Percentiles rank a stretch among this genome's conserved stretches.
phyloP scores from a whole-genome alignment of 2,888 invertebrate genomes.

The Caenorhabditis japonica region DNA sequence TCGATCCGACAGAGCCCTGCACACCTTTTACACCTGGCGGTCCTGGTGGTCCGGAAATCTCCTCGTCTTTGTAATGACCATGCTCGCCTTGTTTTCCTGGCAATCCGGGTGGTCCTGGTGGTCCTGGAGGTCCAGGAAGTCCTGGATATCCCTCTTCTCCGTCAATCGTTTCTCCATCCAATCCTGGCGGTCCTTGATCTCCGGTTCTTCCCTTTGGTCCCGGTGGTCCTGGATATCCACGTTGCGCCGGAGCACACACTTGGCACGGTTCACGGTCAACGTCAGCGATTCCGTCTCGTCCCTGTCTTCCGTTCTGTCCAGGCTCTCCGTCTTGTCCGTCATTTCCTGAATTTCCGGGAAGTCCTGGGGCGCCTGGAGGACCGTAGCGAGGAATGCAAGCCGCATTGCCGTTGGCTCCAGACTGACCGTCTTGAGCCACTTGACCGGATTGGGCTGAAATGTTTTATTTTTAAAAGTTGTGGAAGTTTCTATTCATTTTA shows the following conservation, averaged over 20 bases:
- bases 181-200: conserved; percentile 44
- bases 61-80: conserved; percentile 16
- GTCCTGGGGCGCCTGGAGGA: conserved; percentile 49
- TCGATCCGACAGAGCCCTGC: conserved; percentile 42
- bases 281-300: conserved; percentile 49
- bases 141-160: conserved; percentile 47
- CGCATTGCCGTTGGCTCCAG: conserved; percentile 20
- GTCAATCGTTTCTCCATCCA: conserved; percentile 45
- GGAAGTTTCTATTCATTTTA: not conserved
- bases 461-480: too few relatives aligned
- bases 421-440: conserved; percentile 15
- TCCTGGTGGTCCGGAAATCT: conserved; percentile 44
- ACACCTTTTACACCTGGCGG: conserved; percentile 31
- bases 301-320: conserved; percentile 33
- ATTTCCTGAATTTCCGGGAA: conserved; percentile 32
- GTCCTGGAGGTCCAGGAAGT: conserved; percentile 49
- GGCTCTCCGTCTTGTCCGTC: conserved; percentile 49
- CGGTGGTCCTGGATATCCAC: conserved; percentile 47
- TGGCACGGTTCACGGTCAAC: conserved; percentile 52
- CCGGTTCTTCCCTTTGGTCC: conserved; percentile 51
- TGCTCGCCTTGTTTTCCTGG: conserved; percentile 28
- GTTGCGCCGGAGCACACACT: conserved; percentile 47
- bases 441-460: conserved; percentile 37
- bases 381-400: conserved; percentile 46
- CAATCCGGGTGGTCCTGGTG: conserved; percentile 46